phyloP scores from a whole-genome alignment of 2,888 invertebrate species.

The Lamellibrachia satsuma region DNA sequence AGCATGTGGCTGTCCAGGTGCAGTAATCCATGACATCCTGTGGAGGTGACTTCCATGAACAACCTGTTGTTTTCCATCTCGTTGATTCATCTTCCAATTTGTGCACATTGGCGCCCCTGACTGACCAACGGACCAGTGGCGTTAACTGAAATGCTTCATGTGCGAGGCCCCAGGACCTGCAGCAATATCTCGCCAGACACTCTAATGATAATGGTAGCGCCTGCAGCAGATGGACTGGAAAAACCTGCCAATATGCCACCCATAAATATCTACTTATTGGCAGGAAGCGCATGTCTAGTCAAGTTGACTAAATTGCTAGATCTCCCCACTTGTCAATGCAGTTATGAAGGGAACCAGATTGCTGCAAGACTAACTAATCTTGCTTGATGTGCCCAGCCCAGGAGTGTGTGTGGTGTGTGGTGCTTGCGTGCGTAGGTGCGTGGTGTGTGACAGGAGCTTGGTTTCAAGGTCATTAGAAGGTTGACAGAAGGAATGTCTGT shows the following conservation, averaged over 20 bases:
- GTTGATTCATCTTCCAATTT: conserved; percentile 9
- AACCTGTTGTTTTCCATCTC: conserved; percentile 13
- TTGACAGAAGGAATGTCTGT: neutral
- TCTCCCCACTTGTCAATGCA: neutral
- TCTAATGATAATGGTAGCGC: neutral
- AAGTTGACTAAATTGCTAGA: neutral
- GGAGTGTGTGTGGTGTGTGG: too few species aligned
- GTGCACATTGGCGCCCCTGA: neutral
- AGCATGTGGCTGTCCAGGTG: neutral
- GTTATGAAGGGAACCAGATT: neutral
- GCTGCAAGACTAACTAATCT: neutral
- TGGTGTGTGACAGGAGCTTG: neutral
- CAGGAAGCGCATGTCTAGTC: neutral
- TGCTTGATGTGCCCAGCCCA: too few species aligned
- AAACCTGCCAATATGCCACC: neutral
- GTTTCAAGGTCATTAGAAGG: conserved; percentile 17
- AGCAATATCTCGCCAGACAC: neutral
- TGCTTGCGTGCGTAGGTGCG: neutral
- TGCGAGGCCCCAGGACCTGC: neutral
- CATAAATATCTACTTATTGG: conserved; percentile 10
- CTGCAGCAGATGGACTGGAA: neutral
- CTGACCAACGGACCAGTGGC: neutral
- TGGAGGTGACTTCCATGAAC: neutral
- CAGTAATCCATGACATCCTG: conserved; percentile 4
- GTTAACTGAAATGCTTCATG: neutral